Base-by-base conservation (phyloP, 2,797 vertebrate species). In the Allobates femoralis region DNA sequence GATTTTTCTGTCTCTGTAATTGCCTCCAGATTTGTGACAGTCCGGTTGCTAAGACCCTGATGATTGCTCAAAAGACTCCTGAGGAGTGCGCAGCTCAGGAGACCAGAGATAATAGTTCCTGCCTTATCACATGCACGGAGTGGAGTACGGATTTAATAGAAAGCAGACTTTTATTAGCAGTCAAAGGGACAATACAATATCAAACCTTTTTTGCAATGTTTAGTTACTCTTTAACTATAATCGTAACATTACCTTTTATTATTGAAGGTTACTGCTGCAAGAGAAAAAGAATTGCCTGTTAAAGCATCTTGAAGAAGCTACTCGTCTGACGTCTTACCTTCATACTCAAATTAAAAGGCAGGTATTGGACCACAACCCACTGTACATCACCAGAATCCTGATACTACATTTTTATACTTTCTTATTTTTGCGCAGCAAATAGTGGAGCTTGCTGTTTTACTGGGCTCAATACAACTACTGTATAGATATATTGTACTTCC, bases 341-440 rank as follows among this genome's bases (percentile, higher is more conserved):
- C 97, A 97, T 92, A 96, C 97, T 58, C 98, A 99, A 93, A 95
- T 99, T 80, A 98, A 96, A 93, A 99, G 97, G 98, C 98, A 89
- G 16, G 67, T 58, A 41, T 34, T n/a, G n/a, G n/a, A n/a, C n/a
- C n/a, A n/a, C 67, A 41, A 69, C 2, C 32, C 4, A 15, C 18
- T 10, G 7, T 30, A 21, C 8, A 73, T 46, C 10, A 12, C 3
- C 37, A 21, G 34, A 15, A 21, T 73, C 23, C 37, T n/a, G 11
- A 34, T 32, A 32, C 7, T 5, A 32, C 32, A 18, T 18, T 18
- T 6, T 32, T 0, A 28, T 66, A 66, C 15, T 66, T 66, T 32
- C 15, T 8, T 5, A 32, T 32, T 66, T 18, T 30, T 46, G 41
- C 41, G 11, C 7, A 46, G 15, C 16, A 19, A 11, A 62, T 15